Base-by-base conservation (phyloP, 2,888 invertebrate species). In the Odontothrips loti region DNA sequence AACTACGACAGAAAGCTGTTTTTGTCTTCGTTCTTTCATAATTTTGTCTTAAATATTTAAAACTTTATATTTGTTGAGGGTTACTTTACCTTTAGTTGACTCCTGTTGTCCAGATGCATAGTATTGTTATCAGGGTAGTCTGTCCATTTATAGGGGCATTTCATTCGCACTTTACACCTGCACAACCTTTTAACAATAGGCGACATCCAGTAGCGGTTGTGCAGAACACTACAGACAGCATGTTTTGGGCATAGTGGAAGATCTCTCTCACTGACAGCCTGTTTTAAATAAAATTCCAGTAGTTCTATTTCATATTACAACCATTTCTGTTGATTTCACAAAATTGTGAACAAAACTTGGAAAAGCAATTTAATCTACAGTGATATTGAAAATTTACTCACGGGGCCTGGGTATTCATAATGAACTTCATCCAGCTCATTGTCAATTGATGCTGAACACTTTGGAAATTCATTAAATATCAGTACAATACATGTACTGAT, bases 251-350 rank as follows among this genome's bases (percentile, higher is more conserved):
- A 93, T 51, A 86, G 85, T 1, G 89, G 88, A 84, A 93, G 87
- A 82, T 91, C 90, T 83, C 90, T 89, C 86, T 92, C 92, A 84
- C 91, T 91, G 83, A 89, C 88, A 83, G 90, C 89, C 92, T 92
- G 84, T 23, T 80, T 80, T 80, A 79, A 81, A 82, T 79, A 34
- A 82, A 68, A 34, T 68, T 78, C 15, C 75, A 75, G 27, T 10
- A 4, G 58, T 58, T 58, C 20, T 6, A 43, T 43, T 43, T 43
- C 6, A 15, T 58, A 58, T 51, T 51, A 51, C 51, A 51, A 15
- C 51, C 17, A n/a, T n/a, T n/a, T n/a, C n/a, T n/a, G n/a, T n/a
- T 51, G n/a, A n/a, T n/a, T 68, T 68, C 68, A 51, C 23, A 12
- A 27, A 75, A 75, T 8, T 11, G 15, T 6, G 15, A 15, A 58